Evolutionary conservation across 2,113 vertebrate genomes (phyloP), one percentile per base, ranked within the genome.

Genomic region (Polypterus senegalus): DNA sequence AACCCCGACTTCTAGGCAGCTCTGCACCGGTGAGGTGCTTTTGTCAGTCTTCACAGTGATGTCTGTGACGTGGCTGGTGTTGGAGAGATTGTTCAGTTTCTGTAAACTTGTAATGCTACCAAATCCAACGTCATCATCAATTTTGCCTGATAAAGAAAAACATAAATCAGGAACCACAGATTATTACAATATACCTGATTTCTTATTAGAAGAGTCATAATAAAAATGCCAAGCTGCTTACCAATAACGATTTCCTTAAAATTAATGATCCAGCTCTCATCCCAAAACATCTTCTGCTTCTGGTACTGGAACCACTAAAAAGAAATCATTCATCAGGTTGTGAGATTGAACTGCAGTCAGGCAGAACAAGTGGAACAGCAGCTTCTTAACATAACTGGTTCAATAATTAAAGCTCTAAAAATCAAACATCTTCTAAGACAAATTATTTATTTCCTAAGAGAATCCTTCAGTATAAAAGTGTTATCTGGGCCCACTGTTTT

Each of bases 221-320:
- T 2, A 6, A 9, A 57, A 61, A 43, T n/a, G 27, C 3, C 1
- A 64, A 51, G n/a, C n/a, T 45, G 27, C 8, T 65, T 76, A 86
- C 86, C 79, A 70, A 83, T 81, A 55, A 80, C 72, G 60, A 86
- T 79, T 61, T 72, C 77, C 60, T 83, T 88, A 69, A 86, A 81
- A 63, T 70, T 77, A 61, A 86, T 81, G 62, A 88, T 84, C 87
- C 87, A 88, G 67, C 83, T 88, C 70, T 89, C 86, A 63, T 86
- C 84, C 82, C 85, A 86, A 67, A 89, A 79, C 84, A 87, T 82
- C 72, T 82, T 85, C 72, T 82, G 85, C 68, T 89, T 88, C 67
- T 89, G 85, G 69, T 87, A 88, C 65, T 86, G 83, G 48, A 88
- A 71, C 83, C 82, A 85, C 84, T 88, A 61, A 6, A 63, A 46